A percentile compares a stretch with the other conserved stretches of the same genome.
Conservation (phyloP, 2,888 invertebrate genomes). For the Cryptus armator region DNA sequence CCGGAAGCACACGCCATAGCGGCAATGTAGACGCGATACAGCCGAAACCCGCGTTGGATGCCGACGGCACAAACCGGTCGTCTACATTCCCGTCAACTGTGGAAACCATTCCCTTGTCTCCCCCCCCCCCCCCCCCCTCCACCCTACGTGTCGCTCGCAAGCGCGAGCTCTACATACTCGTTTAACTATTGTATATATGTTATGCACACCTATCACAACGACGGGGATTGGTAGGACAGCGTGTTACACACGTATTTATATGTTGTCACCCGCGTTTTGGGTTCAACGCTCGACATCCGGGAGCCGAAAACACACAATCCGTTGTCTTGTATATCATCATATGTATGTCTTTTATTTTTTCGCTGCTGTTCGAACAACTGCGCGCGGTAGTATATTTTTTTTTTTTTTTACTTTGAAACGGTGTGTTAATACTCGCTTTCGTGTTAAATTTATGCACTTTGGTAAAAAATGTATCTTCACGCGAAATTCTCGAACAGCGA, state of each 20-base stretch:
- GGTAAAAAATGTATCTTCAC: too few species aligned
- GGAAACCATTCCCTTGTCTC: constrained; percentile 32
- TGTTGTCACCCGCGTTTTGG: constrained; percentile 39
- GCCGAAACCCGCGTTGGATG: constrained; percentile 49
- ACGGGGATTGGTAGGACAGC: constrained; percentile 34
- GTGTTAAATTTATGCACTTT: neutral
- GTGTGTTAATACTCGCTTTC: neutral
- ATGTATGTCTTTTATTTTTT: neutral
- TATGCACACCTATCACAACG: constrained; percentile 24
- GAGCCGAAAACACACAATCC: constrained; percentile 33
- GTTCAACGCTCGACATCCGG: constrained; percentile 34
- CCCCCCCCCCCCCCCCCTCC: neutral
- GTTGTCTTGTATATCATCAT: constrained; percentile 14
- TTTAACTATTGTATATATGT: constrained; percentile 11
- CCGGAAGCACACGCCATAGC: constrained; percentile 40
- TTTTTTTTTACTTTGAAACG: constrained; percentile 23
- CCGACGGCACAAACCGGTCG: constrained; percentile 40
- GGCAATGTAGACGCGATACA: constrained; percentile 16
- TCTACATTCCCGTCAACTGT: constrained; percentile 46
- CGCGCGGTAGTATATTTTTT: neutral
- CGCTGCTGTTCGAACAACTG: neutral
- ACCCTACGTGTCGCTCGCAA: neutral
- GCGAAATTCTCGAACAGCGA: too few species aligned
- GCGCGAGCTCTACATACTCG: constrained; percentile 27
- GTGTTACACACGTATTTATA: constrained; percentile 44